Evolutionary conservation across 2,888 invertebrate species (phyloP).

Genomic region (Cantharis flavilabris): DNA sequence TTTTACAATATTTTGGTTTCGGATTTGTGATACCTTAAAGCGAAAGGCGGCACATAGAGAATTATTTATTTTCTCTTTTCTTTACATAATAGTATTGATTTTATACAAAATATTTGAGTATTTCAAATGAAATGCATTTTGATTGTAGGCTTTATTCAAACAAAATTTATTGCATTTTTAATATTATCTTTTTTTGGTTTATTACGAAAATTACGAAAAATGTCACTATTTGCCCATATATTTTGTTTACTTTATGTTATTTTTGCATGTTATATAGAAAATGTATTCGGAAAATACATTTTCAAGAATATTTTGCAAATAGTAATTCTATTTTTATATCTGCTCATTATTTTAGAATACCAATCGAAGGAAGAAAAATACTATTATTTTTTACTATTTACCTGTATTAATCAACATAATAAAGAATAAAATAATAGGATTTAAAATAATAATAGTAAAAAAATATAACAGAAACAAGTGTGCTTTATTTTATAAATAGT

Average conservation of each 20-base stretch:
- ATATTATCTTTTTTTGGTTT: background rate
- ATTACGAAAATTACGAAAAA: background rate
- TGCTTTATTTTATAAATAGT: too few relatives aligned
- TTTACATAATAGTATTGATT: background rate
- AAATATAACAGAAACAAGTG: background rate
- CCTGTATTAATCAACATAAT: too few relatives aligned
- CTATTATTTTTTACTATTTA: too few relatives aligned
- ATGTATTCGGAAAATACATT: background rate
- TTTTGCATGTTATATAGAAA: background rate
- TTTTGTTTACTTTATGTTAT: background rate
- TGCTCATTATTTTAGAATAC: too few relatives aligned
- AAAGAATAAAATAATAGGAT: too few relatives aligned
- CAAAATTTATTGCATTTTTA: background rate
- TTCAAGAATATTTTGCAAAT: background rate
- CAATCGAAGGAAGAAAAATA: too few relatives aligned
- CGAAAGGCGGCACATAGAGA: background rate
- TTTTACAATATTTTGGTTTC: background rate
- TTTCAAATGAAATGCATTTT: background rate
- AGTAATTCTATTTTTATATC: background rate
- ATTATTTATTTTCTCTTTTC: background rate
- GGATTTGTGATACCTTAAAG: background rate
- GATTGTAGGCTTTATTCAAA: background rate
- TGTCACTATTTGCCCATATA: background rate
- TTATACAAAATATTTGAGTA: background rate
- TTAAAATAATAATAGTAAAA: too few relatives aligned